These are phyloP conservation scores for Mesitornis unicolor DNA, from an alignment of 2,113 vertebrate species.

Conservation along the genomic window DNA sequence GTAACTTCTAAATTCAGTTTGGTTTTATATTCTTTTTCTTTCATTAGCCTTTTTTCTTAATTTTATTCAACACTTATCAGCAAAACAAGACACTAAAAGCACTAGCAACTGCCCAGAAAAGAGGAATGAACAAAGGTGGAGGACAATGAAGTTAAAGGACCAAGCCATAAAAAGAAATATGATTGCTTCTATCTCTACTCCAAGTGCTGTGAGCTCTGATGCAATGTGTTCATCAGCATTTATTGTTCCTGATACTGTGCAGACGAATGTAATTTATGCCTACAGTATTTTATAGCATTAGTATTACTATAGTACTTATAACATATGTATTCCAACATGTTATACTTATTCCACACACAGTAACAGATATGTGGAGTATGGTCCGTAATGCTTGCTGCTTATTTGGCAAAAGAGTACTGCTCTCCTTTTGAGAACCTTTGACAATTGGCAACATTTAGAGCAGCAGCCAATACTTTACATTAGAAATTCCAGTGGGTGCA, in stretches of 20 bases:
- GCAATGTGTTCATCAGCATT: not conserved
- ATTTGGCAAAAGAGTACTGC: not conserved
- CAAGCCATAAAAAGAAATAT: not conserved
- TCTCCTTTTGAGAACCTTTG: constrained; percentile 39
- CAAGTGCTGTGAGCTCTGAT: not conserved
- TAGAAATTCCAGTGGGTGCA: constrained; percentile 40
- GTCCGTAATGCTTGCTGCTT: not conserved
- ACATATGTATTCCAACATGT: not conserved
- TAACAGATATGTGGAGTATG: not conserved
- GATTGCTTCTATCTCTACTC: not conserved
- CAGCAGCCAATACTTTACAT: constrained; percentile 33
- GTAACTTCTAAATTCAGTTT: not conserved
- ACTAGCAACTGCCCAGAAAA: not conserved
- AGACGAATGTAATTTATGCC: not conserved
- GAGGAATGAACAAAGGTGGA: not conserved
- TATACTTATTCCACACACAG: not conserved
- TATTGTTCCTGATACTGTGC: not conserved
- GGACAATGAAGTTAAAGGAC: not conserved
- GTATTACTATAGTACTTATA: no score
- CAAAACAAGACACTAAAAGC: not conserved
- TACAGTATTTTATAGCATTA: not conserved
- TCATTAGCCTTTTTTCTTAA: not conserved
- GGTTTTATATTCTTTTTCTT: not conserved
- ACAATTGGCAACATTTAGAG: constrained; percentile 55
- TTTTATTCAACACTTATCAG: not conserved